Conservation (phyloP, 2,888 invertebrate genomes). For the Spatulosminthurus flaviceps region DNA sequence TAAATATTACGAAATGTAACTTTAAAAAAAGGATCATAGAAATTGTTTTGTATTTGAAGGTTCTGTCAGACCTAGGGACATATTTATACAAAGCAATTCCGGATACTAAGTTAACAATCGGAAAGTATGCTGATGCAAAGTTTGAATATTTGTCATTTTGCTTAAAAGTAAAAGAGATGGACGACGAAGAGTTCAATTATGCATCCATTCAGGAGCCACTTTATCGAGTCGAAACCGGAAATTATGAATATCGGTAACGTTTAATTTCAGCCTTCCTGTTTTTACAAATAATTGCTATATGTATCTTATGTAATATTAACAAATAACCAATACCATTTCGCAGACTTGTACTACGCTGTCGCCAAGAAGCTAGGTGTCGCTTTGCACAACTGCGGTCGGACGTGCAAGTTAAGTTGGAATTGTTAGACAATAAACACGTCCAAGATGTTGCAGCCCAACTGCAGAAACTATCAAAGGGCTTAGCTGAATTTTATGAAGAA, state of each 20-base stretch:
- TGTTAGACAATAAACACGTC: slow-evolving; percentile 97
- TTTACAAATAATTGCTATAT: no score
- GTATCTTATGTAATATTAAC: not conserved
- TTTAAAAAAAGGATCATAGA: no score
- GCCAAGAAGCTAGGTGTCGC: slow-evolving; percentile 89
- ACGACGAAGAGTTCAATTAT: slow-evolving; percentile 97
- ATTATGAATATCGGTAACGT: slow-evolving; percentile 92
- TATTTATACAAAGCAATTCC: slow-evolving; percentile 98
- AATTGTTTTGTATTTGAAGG: slow-evolving; percentile 68
- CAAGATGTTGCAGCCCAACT: slow-evolving; percentile 91
- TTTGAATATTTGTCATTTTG: slow-evolving; percentile 99
- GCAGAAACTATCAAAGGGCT: slow-evolving; percentile 82
- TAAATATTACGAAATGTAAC: no score
- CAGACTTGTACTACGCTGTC: slow-evolving; percentile 89
- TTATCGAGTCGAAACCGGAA: slow-evolving; percentile 98
- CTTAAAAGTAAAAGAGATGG: slow-evolving; percentile 99
- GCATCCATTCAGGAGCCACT: slow-evolving; percentile 92
- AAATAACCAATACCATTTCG: not conserved
- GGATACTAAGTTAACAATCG: slow-evolving; percentile 95
- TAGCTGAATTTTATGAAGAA: slow-evolving; percentile 80
- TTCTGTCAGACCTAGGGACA: slow-evolving; percentile 93
- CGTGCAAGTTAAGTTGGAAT: slow-evolving; percentile 95
- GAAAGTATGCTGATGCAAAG: slow-evolving; percentile 98
- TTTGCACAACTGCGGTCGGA: slow-evolving; percentile 87
- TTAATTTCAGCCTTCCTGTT: no score